Evolutionary conservation across 1,140 invertebrate species (phyloP), one percentile per base, ranked within the genome.

Genomic region (Thaumetopoea pityocampa): DNA sequence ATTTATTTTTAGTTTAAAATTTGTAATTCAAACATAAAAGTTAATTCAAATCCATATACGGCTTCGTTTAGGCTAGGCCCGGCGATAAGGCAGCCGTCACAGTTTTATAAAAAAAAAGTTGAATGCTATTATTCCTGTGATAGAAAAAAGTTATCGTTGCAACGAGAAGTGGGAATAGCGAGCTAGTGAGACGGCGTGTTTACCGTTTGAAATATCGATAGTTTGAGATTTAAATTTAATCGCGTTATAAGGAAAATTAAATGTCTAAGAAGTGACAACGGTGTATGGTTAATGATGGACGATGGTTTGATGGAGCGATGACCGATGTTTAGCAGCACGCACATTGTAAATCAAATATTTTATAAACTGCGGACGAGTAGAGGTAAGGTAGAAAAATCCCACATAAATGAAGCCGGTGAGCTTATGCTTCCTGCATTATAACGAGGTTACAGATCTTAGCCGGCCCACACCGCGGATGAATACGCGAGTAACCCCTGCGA

Each of bases 21-120:
- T 20, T 14, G n/a, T n/a, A n/a, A n/a, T n/a, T n/a, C n/a, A n/a
- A 38, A 7, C 26, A 29, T 30, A 41, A 41, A 41, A 41, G 27
- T 41, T 41, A 30, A 41, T 41, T 41, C 27, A 41, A 41, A 41
- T 32, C 32, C 37, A 41, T 29, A 40, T 17, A 8, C 37, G 12
- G 15, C 10, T 19, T 14, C 27, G 43, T 30, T 37, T 24, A 28
- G 43, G 36, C 33, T 35, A 28, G 41, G 30, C 30, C 23, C 23
- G 18, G 18, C 30, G 36, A 38, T 43, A 43, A 38, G 1, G 19
- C 43, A 27, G 9, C 23, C 35, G 46, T 20, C 18, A 4, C 12
- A 20, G n/a, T 23, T 27, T 30, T 27, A 43, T 36, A 33, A 36
- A 41, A 44, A 50, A 43, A 55, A 55, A 42, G 19, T 28, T 38